Conservation (phyloP, 2,113 vertebrate genomes). For the Acinonyx jubatus region DNA sequence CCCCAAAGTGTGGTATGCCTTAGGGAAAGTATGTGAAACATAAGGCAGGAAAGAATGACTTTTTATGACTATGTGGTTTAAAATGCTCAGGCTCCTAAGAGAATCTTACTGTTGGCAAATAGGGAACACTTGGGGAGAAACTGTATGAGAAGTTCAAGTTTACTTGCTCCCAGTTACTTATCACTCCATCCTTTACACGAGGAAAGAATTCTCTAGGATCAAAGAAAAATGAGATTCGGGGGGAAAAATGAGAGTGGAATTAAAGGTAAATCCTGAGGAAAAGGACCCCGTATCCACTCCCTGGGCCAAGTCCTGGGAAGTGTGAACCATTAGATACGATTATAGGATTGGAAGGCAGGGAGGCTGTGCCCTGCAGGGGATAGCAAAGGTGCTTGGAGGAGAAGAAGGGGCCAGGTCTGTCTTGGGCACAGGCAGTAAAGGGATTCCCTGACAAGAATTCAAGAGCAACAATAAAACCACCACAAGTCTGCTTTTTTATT, state of each 20-base stretch:
- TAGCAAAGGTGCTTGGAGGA: no score
- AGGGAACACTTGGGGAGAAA: neutral
- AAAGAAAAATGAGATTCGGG: neutral
- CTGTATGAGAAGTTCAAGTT: neutral
- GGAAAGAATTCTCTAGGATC: neutral
- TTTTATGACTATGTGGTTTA: neutral
- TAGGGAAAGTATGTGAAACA: neutral
- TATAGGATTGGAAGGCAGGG: neutral
- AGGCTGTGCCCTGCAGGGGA: neutral
- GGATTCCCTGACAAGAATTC: neutral
- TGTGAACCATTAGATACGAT: neutral
- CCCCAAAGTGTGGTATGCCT: neutral
- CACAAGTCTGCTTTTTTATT: neutral
- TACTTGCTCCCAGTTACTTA: neutral
- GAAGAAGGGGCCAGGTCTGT: accelerated
- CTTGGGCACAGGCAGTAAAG: neutral
- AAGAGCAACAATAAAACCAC: neutral
- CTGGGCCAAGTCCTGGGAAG: neutral
- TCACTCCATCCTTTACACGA: neutral
- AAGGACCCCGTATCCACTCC: accelerated
- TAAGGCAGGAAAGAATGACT: neutral
- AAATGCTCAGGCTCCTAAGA: neutral
- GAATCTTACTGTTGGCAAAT: neutral
- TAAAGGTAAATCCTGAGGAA: neutral
- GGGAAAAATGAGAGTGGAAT: neutral